These are phyloP conservation scores for Physocephala rufipes DNA, from an alignment of 2,888 invertebrate genomes.

Conservation along the genomic window DNA sequence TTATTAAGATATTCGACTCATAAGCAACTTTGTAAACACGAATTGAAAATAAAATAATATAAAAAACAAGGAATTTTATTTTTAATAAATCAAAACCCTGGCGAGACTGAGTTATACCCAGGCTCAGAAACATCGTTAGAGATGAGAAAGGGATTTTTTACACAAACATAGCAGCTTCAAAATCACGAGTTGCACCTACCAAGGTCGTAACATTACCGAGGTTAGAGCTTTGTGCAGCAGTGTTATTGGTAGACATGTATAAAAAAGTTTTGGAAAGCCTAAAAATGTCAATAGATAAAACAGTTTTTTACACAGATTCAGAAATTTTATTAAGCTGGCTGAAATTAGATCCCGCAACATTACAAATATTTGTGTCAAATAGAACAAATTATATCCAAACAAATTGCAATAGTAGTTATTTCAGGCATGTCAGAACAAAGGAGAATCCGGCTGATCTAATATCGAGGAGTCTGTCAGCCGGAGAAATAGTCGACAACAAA, in stretches of 20 bases:
- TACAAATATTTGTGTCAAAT: conserved; percentile 35
- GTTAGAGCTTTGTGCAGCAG: conserved; percentile 35
- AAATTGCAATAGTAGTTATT: conserved; percentile 22
- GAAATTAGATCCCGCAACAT: conserved; percentile 10
- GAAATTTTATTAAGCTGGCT: conserved; percentile 35
- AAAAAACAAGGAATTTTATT: no score
- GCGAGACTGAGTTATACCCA: no score
- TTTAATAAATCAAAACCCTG: no score
- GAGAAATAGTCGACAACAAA: background rate
- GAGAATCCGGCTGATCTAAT: conserved; percentile 33
- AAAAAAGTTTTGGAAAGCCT: conserved; percentile 21
- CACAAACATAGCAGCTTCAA: conserved; percentile 13
- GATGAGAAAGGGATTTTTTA: no score
- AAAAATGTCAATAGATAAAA: conserved; percentile 6
- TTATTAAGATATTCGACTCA: no score
- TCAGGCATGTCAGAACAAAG: conserved; percentile 34
- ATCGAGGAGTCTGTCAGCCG: background rate
- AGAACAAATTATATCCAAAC: conserved; percentile 29
- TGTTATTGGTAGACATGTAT: conserved; percentile 30
- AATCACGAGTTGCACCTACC: conserved; percentile 37
- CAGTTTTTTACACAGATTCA: conserved; percentile 26
- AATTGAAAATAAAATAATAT: no score
- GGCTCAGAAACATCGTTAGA: no score
- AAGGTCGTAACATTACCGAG: conserved; percentile 25
- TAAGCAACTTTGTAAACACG: no score